Conservation (phyloP, 1,140 invertebrate species). For the Holotrichia oblita region DNA sequence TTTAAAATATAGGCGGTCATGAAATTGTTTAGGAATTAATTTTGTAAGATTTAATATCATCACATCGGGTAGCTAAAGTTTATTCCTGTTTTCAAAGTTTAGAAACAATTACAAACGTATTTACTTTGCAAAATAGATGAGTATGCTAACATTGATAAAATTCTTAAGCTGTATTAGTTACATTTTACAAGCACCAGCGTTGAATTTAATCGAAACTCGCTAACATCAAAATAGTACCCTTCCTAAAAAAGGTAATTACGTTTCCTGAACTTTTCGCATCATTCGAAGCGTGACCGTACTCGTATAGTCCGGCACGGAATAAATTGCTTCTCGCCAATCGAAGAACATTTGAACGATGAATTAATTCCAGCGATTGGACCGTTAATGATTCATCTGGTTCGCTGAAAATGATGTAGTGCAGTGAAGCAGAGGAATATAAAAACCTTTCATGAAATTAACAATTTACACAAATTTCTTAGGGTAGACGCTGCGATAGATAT, state of each 20-base stretch:
- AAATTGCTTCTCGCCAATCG: background rate
- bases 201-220: background rate
- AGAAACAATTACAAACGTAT: background rate
- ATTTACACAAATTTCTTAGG: too few species aligned
- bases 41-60: background rate
- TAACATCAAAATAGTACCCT: background rate
- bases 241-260: background rate
- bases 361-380: background rate
- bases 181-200: background rate
- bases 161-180: background rate
- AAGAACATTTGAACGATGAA: slow-evolving; percentile 3
- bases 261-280: background rate
- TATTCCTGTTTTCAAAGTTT: background rate
- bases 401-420: background rate
- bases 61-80: background rate
- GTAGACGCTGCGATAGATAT: too few species aligned
- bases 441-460: too few species aligned
- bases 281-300: background rate
- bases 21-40: background rate
- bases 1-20: too few species aligned
- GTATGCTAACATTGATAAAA: background rate
- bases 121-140: background rate
- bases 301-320: background rate
- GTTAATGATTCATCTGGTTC: background rate
- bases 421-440: too few species aligned